Base-by-base conservation (phyloP, 2,888 invertebrate species). In the Laothoe populi region DNA sequence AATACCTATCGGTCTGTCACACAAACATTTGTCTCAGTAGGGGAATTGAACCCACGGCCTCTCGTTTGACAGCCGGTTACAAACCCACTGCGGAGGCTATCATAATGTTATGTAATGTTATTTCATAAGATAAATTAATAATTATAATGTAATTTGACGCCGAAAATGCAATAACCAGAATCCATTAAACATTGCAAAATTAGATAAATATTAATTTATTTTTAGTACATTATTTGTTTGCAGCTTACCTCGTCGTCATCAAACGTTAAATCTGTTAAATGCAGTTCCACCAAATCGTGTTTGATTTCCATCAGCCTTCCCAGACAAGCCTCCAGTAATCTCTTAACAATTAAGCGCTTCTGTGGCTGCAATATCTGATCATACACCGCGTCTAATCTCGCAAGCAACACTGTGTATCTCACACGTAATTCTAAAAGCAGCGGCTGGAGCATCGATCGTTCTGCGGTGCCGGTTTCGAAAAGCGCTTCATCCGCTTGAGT, bases 311-410 rank as follows among this genome's bases (percentile, higher is more conserved):
- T 88, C 46, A 98, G 91, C 65, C 98, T 94, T 0, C 98, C 98
- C 62, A 98, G 91, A 46, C 95, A 95, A 0, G 95, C 94, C 77
- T 98, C 97, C 2, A 98, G 81, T 1, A 97, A 79, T 67, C 95
- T 94, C 66, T 94, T 94, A 0, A 98, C 94, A n/a, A 98, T 91
- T 58, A 96, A 82, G 35, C 98, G 93, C 83, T 99, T 99, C 83
- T 99, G 99, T 0, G 99, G 98, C 82, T 99, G 99, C 44, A 98
- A 93, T 73, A 98, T 94, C 90, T 98, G 98, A 76, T 99, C 98
- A 74, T 98, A 97, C 65, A 97, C 96, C 62, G 95, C 92, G 74
- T 97, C 96, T 38, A 98, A 82, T 72, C 94, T 95, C 68, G 96
- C 95, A 23, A 96, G 94, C 0, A 97, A 93, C 24, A 96, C 90